Conservation (phyloP, 37 sponge, comb jelly and placozoan genomes). For the Tethya wilhelma region DNA sequence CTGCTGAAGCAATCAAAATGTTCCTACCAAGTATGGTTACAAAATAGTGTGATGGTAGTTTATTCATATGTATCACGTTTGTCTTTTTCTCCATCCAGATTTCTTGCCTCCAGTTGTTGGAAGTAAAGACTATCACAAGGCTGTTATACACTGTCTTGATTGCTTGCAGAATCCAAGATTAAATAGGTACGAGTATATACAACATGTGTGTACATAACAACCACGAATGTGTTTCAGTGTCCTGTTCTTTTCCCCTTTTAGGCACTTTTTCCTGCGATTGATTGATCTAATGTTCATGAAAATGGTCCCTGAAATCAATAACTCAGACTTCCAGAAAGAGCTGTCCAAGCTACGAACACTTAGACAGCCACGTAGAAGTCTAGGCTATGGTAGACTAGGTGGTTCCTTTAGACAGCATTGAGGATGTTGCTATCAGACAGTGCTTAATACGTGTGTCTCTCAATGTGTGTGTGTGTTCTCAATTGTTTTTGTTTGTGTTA, state of each 20-base stretch:
- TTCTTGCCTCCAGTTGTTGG: constrained; percentile 67
- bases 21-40: constrained; percentile 85
- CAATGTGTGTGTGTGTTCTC: neutral
- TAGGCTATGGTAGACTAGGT: no score
- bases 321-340: constrained; percentile 36
- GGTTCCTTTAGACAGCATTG: no score
- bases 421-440: no score
- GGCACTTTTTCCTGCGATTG: constrained; percentile 64
- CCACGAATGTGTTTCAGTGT: neutral
- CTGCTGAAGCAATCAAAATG: constrained; percentile 56
- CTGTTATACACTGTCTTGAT: constrained; percentile 61
- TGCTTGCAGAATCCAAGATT: constrained; percentile 68
- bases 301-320: constrained; percentile 58
- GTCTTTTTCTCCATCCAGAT: constrained; percentile 60
- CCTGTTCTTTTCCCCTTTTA: neutral
- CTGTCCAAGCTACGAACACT: constrained; percentile 34
- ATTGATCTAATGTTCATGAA: constrained; percentile 53
- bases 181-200: constrained; percentile 44
- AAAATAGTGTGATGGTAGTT: no score
- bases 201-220: neutral
- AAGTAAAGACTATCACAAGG: constrained; percentile 24
- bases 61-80: no score
- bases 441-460: no score
- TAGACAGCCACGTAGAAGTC: no score
- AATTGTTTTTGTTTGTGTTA: neutral